phyloP scores from a whole-genome alignment of 2,113 vertebrate genomes.

The Otus sunia region DNA sequence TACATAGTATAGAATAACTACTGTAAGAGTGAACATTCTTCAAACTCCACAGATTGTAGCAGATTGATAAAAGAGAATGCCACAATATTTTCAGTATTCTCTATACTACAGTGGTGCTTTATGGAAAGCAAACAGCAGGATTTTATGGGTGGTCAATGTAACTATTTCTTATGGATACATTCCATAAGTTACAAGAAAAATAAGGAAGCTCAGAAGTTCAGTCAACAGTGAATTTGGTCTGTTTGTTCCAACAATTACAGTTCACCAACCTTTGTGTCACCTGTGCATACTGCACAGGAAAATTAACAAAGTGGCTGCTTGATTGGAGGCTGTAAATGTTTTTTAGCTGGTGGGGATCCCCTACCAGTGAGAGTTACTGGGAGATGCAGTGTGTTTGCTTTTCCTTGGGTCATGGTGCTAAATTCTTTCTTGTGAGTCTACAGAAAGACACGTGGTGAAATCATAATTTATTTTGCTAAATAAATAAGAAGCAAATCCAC shows the following conservation, averaged over 20 bases:
- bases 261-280: background rate
- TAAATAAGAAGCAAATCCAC: background rate
- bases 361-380: background rate
- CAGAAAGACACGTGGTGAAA: background rate
- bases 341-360: background rate
- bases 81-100: background rate
- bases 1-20: background rate
- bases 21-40: background rate
- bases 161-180: background rate
- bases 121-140: background rate
- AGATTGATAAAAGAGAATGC: background rate
- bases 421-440: background rate
- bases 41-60: background rate
- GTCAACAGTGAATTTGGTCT: background rate
- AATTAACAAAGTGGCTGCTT: background rate
- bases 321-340: background rate
- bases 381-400: rapidly evolving
- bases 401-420: rapidly evolving
- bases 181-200: background rate
- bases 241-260: background rate
- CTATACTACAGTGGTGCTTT: background rate
- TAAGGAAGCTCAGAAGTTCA: background rate
- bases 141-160: background rate
- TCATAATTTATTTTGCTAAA: background rate
- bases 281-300: background rate